A percentile compares a stretch with the other conserved stretches of the same genome.
Conservation (phyloP, 2,888 invertebrate genomes). For the Acrobasis consociella region DNA sequence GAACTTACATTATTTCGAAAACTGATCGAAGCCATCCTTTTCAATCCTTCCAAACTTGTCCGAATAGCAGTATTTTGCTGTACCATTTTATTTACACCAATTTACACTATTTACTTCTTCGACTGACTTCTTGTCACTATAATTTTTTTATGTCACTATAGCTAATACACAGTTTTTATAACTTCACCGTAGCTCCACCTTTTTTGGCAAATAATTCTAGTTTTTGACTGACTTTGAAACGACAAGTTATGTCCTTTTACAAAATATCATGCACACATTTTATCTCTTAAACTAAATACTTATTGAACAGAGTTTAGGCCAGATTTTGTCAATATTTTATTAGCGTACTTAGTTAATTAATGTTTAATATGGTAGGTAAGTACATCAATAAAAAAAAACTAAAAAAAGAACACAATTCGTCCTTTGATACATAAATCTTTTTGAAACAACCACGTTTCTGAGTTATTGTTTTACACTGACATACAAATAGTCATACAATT, state of each 20-base stretch:
- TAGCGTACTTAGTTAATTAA: too few relatives aligned
- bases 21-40: conserved; percentile 50
- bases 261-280: too few relatives aligned
- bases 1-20: conserved; percentile 29
- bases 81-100: conserved; percentile 42
- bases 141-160: conserved; percentile 9
- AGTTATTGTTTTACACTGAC: not conserved
- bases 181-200: not conserved
- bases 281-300: too few relatives aligned
- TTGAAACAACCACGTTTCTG: not conserved
- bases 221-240: too few relatives aligned
- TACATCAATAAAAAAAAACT: too few relatives aligned
- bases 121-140: not conserved
- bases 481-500: not conserved
- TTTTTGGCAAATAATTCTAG: not conserved
- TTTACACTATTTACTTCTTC: not conserved
- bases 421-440: too few relatives aligned
- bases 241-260: too few relatives aligned
- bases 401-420: too few relatives aligned
- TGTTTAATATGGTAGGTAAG: too few relatives aligned
- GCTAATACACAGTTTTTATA: not conserved
- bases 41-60: conserved; percentile 53
- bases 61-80: conserved; percentile 45
- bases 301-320: too few relatives aligned
- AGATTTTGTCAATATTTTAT: too few relatives aligned